These are phyloP conservation scores for Sinhomidia bicolor DNA, from an alignment of 2,888 invertebrate genomes.

Conservation along the genomic window DNA sequence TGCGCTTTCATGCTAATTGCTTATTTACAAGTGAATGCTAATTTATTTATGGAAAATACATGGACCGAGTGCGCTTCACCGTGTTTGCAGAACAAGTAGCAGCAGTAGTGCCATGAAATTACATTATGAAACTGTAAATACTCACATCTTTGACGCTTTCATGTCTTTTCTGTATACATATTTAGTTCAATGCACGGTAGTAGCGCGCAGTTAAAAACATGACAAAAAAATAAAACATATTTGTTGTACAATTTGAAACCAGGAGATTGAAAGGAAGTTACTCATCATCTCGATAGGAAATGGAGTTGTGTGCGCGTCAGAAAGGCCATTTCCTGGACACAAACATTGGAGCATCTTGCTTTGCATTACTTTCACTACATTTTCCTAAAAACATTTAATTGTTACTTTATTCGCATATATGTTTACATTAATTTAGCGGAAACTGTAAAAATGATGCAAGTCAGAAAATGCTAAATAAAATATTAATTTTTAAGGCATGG, in stretches of 20 bases:
- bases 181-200: no score
- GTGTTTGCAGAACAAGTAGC: not conserved
- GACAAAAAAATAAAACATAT: no score
- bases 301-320: not conserved
- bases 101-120: not conserved
- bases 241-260: not conserved
- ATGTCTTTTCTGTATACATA: no score
- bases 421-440: not conserved
- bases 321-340: slow-evolving; percentile 7
- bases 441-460: not conserved
- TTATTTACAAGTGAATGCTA: slow-evolving; percentile 68
- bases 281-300: slow-evolving; percentile 34
- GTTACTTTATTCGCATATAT: not conserved
- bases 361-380: not conserved
- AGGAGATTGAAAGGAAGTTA: slow-evolving; percentile 28
- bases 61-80: not conserved
- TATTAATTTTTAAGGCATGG: not conserved
- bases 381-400: not conserved
- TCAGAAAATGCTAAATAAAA: not conserved
- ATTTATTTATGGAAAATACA: slow-evolving; percentile 54
- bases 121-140: not conserved
- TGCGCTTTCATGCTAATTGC: slow-evolving; percentile 61
- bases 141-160: not conserved
- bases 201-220: no score
- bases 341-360: not conserved